phyloP scores from a whole-genome alignment of 2,888 invertebrate species.

The Arrhopalites spinosus region DNA sequence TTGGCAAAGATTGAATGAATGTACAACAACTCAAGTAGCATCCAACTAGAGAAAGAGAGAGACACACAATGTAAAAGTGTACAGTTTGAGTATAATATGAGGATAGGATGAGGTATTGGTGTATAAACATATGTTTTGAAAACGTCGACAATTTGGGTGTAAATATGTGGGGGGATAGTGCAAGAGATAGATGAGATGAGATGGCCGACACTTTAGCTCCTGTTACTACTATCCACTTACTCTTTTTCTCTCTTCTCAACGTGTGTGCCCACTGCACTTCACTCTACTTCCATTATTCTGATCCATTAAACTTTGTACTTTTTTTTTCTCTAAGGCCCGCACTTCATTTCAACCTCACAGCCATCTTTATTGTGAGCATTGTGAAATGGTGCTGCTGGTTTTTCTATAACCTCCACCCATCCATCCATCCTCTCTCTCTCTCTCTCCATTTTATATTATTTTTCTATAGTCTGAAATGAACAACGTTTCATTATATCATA shows the following conservation, averaged over 20 bases:
- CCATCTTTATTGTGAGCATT: slow-evolving; percentile 35
- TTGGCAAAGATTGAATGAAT: not conserved
- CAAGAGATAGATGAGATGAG: slow-evolving; percentile 19
- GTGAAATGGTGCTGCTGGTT: slow-evolving; percentile 34
- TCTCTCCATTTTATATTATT: not conserved
- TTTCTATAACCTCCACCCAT: slow-evolving; percentile 17
- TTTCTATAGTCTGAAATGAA: no score
- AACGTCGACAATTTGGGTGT: slow-evolving; percentile 2
- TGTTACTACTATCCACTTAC: slow-evolving; percentile 26
- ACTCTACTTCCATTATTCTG: slow-evolving; percentile 41
- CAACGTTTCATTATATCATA: no score
- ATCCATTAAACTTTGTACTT: slow-evolving; percentile 43
- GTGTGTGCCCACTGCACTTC: slow-evolving; percentile 36
- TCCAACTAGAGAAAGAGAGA: no score
- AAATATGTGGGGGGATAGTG: slow-evolving; percentile 18
- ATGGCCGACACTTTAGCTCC: slow-evolving; percentile 26
- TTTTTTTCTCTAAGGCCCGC: slow-evolving; percentile 33
- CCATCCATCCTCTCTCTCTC: slow-evolving; percentile 2
- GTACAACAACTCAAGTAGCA: not conserved
- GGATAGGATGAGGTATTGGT: not conserved
- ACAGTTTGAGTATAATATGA: not conserved
- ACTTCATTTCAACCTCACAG: slow-evolving; percentile 36
- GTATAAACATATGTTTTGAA: not conserved
- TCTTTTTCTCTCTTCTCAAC: slow-evolving; percentile 6
- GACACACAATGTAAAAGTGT: not conserved